Conservation (phyloP, 2,797 vertebrate species). For the Enteromius anoplus region DNA sequence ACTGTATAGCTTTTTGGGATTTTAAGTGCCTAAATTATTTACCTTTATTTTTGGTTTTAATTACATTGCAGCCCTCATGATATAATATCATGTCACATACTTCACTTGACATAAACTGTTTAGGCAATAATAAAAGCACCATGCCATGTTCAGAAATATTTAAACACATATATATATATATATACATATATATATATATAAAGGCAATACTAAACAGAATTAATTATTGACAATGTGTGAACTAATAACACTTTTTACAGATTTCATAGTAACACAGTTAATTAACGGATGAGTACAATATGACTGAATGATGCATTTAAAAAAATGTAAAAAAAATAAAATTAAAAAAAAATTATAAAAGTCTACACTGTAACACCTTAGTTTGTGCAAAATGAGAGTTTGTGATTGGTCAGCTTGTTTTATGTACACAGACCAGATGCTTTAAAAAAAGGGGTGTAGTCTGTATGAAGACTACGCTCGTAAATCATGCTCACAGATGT, state of each 20-base stretch:
- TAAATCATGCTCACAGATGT: constrained; percentile 3
- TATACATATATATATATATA: no score
- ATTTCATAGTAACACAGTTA: not conserved
- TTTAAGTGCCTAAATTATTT: not conserved
- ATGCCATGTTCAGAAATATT: constrained; percentile 10
- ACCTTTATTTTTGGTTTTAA: not conserved
- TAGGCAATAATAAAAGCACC: constrained; percentile 22
- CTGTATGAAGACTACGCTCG: not conserved
- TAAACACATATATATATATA: not conserved
- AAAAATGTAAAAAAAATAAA: not conserved
- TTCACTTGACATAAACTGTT: not conserved
- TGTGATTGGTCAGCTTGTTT: constrained; percentile 3
- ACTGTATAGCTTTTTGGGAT: not conserved
- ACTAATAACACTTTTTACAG: constrained; percentile 1
- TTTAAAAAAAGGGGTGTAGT: not conserved
- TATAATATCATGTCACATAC: not conserved
- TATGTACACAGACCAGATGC: not conserved
- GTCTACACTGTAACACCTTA: not conserved
- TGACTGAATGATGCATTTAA: not conserved
- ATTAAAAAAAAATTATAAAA: not conserved
- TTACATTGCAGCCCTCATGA: not conserved
- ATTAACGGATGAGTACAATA: not conserved
- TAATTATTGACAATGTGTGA: not conserved
- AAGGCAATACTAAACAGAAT: not conserved
- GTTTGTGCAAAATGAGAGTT: constrained; percentile 28